Percentiles rank a stretch among this genome's conserved stretches.
Conservation (phyloP, 2,797 vertebrate genomes). For the Acestrorhynchus altus region DNA sequence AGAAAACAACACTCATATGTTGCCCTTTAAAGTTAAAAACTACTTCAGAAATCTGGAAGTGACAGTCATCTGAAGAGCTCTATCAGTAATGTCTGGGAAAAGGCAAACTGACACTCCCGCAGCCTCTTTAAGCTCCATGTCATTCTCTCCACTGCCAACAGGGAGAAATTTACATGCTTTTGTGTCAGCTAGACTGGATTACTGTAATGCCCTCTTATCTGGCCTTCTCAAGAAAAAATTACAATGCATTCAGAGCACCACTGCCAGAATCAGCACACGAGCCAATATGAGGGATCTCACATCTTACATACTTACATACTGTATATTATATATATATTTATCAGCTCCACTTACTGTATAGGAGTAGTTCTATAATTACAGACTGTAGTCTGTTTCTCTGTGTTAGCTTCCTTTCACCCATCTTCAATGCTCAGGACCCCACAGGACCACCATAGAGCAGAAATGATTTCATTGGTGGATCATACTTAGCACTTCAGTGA, state of each 20-base stretch:
- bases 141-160: not conserved
- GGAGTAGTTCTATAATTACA: no score
- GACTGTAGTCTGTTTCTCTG: no score
- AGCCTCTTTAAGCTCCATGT: not conserved
- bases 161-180: not conserved
- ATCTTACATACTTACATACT: not conserved
- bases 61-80: not conserved
- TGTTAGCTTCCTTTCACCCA: not conserved
- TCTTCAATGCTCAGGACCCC: no score
- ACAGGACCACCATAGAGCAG: no score
- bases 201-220: conserved; percentile 11
- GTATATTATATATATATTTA: no score
- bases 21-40: not conserved
- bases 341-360: no score
- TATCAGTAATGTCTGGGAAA: not conserved
- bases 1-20: not conserved
- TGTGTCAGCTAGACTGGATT: conserved; percentile 6
- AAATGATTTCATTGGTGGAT: no score
- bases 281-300: not conserved
- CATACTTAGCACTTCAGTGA: no score
- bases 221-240: not conserved
- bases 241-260: not conserved
- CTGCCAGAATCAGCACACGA: not conserved
- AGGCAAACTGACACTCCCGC: not conserved
- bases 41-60: not conserved